phyloP scores from a whole-genome alignment of 92 coral and sea anemone species.

The Isaurus tuberculatus region DNA sequence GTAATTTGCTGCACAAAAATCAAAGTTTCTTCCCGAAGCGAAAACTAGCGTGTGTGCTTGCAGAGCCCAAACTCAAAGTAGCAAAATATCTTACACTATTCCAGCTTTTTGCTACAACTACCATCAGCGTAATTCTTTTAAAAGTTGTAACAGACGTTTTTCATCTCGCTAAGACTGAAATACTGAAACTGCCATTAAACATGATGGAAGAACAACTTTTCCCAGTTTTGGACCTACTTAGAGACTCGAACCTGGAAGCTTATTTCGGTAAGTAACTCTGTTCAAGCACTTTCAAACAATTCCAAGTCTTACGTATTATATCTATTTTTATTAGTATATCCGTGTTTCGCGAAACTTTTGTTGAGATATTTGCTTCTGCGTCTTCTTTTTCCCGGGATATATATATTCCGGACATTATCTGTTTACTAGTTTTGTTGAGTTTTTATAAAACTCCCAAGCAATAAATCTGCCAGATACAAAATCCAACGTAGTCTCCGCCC shows the following conservation, averaged over 20 bases:
- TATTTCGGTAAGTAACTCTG: conserved; percentile 27
- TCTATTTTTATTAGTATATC: background rate
- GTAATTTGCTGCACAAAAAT: conserved; percentile 26
- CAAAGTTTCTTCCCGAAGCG: conserved; percentile 10
- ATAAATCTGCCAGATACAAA: conserved; percentile 36
- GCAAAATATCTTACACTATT: conserved; percentile 42
- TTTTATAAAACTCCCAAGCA: conserved; percentile 25
- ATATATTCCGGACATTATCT: conserved; percentile 35
- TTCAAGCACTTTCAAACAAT: background rate
- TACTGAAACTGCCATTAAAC: conserved; percentile 40
- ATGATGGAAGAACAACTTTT: conserved; percentile 48
- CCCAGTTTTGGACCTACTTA: conserved; percentile 38
- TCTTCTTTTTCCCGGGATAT: conserved; percentile 29
- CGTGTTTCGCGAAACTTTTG: background rate
- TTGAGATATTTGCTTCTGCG: conserved; percentile 25
- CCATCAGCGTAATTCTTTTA: conserved; percentile 45
- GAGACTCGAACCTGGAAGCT: conserved; percentile 45
- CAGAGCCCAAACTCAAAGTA: conserved; percentile 28
- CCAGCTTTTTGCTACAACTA: conserved; percentile 49
- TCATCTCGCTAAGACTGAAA: conserved; percentile 50
- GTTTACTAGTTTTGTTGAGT: conserved; percentile 32
- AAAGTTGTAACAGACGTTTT: conserved; percentile 45
- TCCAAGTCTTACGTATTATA: background rate
- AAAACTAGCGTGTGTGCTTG: conserved; percentile 26
- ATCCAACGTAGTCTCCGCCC: conserved; percentile 39